A percentile compares a stretch with the other conserved stretches of the same genome.
Evolutionary conservation across 2,888 invertebrate species (phyloP).

Genomic region (Adineta ricciae): DNA sequence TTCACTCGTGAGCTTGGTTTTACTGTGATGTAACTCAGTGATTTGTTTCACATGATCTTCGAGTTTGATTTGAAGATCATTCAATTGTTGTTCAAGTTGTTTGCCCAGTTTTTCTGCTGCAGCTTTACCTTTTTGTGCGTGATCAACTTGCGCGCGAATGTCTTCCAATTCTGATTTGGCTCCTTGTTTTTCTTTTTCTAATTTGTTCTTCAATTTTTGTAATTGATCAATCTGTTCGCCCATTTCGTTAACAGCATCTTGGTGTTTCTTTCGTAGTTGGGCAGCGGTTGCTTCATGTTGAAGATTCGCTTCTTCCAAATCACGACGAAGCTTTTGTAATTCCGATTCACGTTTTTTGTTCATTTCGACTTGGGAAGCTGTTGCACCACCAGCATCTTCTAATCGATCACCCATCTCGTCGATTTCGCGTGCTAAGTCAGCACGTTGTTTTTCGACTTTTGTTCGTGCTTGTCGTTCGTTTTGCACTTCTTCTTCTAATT

Average conservation of each 20-base stretch:
- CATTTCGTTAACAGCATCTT: constrained; percentile 97
- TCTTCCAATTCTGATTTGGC: constrained; percentile 96
- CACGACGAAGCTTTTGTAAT: constrained; percentile 86
- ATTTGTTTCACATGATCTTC: constrained; percentile 93
- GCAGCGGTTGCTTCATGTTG: constrained; percentile 93
- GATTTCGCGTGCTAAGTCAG: constrained; percentile 70
- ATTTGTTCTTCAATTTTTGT: constrained; percentile 41
- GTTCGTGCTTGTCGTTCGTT: constrained; percentile 93
- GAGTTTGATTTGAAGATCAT: constrained; percentile 85
- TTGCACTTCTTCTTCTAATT: constrained; percentile 97
- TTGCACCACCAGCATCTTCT: constrained; percentile 98
- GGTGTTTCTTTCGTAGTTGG: constrained; percentile 97
- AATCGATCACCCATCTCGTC: constrained; percentile 29
- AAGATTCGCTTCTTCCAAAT: constrained; percentile 95
- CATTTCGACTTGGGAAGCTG: constrained; percentile 80
- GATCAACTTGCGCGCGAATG: constrained; percentile 87
- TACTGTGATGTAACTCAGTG: constrained; percentile 69
- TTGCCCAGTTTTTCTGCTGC: constrained; percentile 90
- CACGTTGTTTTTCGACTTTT: constrained; percentile 87
- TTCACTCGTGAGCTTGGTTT: constrained; percentile 93
- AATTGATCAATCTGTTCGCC: constrained; percentile 70
- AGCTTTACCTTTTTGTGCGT: constrained; percentile 97
- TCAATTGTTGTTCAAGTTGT: constrained; percentile 85
- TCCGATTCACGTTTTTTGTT: constrained; percentile 99
- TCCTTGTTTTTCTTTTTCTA: constrained; percentile 98